These are phyloP conservation scores for Psettodes erumei DNA, from an alignment of 2,113 vertebrate genomes.

Conservation along the genomic window DNA sequence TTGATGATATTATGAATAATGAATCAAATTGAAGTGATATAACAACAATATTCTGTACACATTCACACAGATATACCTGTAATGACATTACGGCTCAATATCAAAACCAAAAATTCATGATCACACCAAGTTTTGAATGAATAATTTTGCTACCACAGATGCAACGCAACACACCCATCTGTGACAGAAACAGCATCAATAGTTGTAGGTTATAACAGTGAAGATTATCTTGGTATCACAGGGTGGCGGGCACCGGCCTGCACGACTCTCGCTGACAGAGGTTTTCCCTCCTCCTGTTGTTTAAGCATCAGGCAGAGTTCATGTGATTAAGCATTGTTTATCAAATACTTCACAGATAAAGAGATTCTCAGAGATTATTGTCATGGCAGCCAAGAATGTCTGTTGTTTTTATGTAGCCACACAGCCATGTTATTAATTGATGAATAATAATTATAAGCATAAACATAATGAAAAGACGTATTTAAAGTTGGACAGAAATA, in stretches of 20 bases:
- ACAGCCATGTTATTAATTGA: neutral
- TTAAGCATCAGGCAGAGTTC: neutral
- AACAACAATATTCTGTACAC: neutral
- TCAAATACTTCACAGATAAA: neutral
- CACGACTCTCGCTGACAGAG: conserved; percentile 16
- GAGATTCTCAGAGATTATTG: neutral
- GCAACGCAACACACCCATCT: neutral
- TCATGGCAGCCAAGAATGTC: neutral
- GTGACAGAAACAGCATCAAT: neutral
- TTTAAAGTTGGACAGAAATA: neutral
- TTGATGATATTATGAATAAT: neutral
- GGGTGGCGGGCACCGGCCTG: neutral
- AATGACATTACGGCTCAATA: neutral
- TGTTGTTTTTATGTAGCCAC: neutral
- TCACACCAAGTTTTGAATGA: neutral
- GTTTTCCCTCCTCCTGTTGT: neutral
- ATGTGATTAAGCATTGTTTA: neutral
- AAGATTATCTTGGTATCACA: conserved; percentile 23
- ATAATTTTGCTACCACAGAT: neutral
- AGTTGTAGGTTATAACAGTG: conserved; percentile 15
- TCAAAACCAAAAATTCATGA: neutral
- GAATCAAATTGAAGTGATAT: neutral
- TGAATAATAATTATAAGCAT: neutral
- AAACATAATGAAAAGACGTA: neutral
- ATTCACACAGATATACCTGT: neutral